Percentiles rank a stretch among this genome's conserved stretches.
phyloP scores from a whole-genome alignment of 2,888 invertebrate species.

The Dryadula phaetusa region DNA sequence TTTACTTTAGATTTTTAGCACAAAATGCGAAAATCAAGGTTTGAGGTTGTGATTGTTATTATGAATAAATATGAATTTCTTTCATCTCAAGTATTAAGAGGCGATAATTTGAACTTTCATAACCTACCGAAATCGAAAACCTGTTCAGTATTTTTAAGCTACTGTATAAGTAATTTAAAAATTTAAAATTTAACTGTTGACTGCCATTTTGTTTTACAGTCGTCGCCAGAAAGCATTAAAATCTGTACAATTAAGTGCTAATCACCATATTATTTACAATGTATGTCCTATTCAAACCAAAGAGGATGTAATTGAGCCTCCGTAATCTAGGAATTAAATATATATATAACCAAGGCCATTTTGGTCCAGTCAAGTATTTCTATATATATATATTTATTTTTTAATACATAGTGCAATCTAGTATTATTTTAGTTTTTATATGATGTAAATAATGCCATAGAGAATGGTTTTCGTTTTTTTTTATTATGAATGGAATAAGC shows the following conservation, averaged over 20 bases:
- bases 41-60: slow-evolving; percentile 69
- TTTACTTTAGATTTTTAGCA: slow-evolving; percentile 53
- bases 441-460: slow-evolving; percentile 19
- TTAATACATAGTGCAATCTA: slow-evolving; percentile 46
- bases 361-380: slow-evolving; percentile 37
- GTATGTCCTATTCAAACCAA: slow-evolving; percentile 42
- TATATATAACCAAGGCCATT: slow-evolving; percentile 26
- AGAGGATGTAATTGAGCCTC: slow-evolving; percentile 34
- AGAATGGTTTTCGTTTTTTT: slow-evolving; percentile 10
- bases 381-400: slow-evolving; percentile 40
- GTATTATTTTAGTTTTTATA: slow-evolving; percentile 26
- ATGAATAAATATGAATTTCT: slow-evolving; percentile 41
- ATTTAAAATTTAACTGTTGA: neutral
- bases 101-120: slow-evolving; percentile 1
- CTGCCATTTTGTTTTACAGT: neutral
- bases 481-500: slow-evolving; percentile 1
- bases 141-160: neutral
- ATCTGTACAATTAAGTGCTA: neutral
- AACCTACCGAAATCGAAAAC: neutral
- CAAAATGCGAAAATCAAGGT: slow-evolving; percentile 63
- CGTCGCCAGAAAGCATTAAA: neutral
- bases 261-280: neutral
- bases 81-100: neutral
- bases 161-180: neutral
- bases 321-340: slow-evolving; percentile 25